phyloP scores from a whole-genome alignment of 2,113 vertebrate genomes.

The Triplophysa dalaica region DNA sequence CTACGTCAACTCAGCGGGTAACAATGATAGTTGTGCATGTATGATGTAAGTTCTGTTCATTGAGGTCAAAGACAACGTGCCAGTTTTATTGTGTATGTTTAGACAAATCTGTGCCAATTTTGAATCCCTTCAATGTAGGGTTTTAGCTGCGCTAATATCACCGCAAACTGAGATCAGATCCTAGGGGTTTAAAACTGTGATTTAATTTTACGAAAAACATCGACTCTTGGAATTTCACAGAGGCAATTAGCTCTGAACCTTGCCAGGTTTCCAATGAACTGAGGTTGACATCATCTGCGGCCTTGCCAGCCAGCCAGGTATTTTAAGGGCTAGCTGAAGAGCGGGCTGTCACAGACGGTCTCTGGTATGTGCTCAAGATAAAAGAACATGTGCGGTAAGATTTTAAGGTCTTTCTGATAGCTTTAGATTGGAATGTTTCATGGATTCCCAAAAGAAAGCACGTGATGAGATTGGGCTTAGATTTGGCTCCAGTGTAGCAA shows the following conservation, averaged over 20 bases:
- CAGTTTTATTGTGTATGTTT: conserved; percentile 1
- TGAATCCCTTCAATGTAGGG: not conserved
- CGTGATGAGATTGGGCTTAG: not conserved
- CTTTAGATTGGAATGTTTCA: conserved; percentile 40
- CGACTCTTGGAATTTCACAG: conserved; percentile 7
- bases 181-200: conserved; percentile 29
- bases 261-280: conserved; percentile 55
- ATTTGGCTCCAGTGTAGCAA: conserved; percentile 37
- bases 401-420: conserved; percentile 31
- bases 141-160: not conserved
- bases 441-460: conserved; percentile 17
- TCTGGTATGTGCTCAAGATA: conserved; percentile 32
- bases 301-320: conserved; percentile 51
- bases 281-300: conserved; percentile 63
- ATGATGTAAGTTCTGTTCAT: conserved; percentile 56
- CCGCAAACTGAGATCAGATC: not conserved
- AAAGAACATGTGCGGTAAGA: conserved; percentile 37
- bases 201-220: conserved; percentile 23
- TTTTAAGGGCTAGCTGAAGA: conserved; percentile 54
- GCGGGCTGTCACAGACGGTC: conserved; percentile 55
- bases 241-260: conserved; percentile 56
- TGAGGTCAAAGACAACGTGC: conserved; percentile 33
- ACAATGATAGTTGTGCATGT: conserved; percentile 50
- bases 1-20: conserved; percentile 59
- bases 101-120: not conserved